These are phyloP conservation scores for Metallyticus violacea DNA, from an alignment of 2,888 invertebrate genomes.

Conservation along the genomic window DNA sequence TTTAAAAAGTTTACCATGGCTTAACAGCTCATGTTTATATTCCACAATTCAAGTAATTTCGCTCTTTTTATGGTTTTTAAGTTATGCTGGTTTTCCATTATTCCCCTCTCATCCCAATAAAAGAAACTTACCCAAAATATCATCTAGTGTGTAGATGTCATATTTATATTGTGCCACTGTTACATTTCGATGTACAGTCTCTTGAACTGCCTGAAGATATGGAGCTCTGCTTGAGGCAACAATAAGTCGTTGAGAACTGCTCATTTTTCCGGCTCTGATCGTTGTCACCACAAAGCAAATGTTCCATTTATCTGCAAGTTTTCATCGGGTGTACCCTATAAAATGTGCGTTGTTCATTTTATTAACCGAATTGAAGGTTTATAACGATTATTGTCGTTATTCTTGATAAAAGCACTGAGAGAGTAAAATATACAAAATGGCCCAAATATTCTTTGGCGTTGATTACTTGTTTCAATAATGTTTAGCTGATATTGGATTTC, in stretches of 20 bases:
- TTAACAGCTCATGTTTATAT: too few species aligned
- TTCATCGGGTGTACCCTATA: not conserved
- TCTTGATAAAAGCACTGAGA: not conserved
- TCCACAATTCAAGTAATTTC: too few species aligned
- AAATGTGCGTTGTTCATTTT: not conserved
- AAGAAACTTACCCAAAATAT: slow-evolving; percentile 40
- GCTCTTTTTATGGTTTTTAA: too few species aligned
- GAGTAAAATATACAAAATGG: too few species aligned
- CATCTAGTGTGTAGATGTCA: slow-evolving; percentile 44
- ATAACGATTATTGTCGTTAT: not conserved
- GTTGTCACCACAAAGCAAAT: not conserved
- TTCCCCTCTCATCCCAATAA: too few species aligned
- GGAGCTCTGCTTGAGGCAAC: slow-evolving; percentile 46
- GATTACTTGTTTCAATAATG: not conserved
- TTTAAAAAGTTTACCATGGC: too few species aligned
- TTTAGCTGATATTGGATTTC: not conserved
- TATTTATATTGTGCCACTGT: slow-evolving; percentile 45
- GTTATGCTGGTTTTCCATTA: too few species aligned
- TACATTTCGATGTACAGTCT: slow-evolving; percentile 40
- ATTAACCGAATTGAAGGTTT: too few species aligned
- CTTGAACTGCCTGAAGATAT: slow-evolving; percentile 40
- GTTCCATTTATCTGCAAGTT: not conserved
- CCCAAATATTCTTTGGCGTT: not conserved
- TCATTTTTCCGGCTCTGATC: not conserved
- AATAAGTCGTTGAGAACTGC: slow-evolving; percentile 38